phyloP scores from a whole-genome alignment of 2,113 vertebrate genomes.

The Macquaria australasica region DNA sequence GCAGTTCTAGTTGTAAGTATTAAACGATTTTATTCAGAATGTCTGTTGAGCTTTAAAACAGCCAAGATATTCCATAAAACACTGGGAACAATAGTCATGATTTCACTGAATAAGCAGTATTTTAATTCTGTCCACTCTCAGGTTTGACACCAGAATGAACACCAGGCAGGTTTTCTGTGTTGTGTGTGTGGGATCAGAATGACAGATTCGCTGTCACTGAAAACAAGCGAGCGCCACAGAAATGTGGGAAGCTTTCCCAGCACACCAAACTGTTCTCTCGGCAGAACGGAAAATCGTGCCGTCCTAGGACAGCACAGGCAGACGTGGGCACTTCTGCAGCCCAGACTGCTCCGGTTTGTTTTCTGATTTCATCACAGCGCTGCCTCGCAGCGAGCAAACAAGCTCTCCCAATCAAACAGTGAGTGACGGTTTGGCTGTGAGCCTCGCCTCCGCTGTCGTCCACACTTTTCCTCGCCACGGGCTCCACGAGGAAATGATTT shows the following conservation, averaged over 20 bases:
- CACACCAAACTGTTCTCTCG: slow-evolving; percentile 59
- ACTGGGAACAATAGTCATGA: not conserved
- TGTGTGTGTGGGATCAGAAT: slow-evolving; percentile 53
- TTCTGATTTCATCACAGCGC: slow-evolving; percentile 48
- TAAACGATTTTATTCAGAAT: not conserved
- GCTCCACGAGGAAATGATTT: slow-evolving; percentile 63
- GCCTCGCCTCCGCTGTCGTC: slow-evolving; percentile 60
- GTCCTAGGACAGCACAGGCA: slow-evolving; percentile 51
- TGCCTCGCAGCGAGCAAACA: slow-evolving; percentile 52
- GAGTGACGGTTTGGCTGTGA: slow-evolving; percentile 58
- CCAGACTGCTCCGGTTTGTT: slow-evolving; percentile 50
- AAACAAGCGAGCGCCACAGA: slow-evolving; percentile 56
- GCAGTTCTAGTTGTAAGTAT: not conserved
- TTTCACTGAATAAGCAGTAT: slow-evolving; percentile 21
- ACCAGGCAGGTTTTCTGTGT: slow-evolving; percentile 27
- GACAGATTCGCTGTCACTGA: slow-evolving; percentile 54
- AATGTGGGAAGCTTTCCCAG: slow-evolving; percentile 63
- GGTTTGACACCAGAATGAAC: slow-evolving; percentile 27
- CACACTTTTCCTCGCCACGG: slow-evolving; percentile 55
- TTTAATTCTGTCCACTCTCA: not conserved
- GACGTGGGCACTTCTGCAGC: slow-evolving; percentile 52
- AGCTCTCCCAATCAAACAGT: slow-evolving; percentile 57
- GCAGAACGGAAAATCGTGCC: slow-evolving; percentile 32
- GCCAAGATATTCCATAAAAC: not conserved
- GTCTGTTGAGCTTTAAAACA: slow-evolving; percentile 4